Evolutionary conservation across 1,140 invertebrate species (phyloP).

Genomic region (Aphelenchoides avenae): DNA sequence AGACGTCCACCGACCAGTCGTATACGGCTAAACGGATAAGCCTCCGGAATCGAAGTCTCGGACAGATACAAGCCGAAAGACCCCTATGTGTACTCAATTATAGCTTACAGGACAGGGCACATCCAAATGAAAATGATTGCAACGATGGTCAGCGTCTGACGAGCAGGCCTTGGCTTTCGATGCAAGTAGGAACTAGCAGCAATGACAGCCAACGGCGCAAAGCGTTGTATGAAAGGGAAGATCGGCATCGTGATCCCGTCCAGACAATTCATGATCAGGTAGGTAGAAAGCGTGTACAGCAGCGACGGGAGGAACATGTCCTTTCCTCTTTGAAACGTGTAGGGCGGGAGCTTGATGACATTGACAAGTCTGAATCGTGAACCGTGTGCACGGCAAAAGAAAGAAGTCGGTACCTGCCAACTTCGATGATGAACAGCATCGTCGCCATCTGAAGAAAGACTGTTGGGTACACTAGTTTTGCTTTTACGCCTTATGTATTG

Average conservation of each 20-base stretch:
- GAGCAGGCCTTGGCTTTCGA: constrained; percentile 45
- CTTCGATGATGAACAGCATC: constrained; percentile 26
- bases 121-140: constrained; percentile 26
- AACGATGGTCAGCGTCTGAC: constrained; percentile 15
- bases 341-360: constrained; percentile 52
- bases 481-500: too few species aligned
- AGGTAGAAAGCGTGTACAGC: constrained; percentile 62
- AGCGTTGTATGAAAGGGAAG: constrained; percentile 65
- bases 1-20: constrained; percentile 62
- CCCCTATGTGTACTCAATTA: background rate
- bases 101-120: constrained; percentile 35
- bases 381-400: background rate
- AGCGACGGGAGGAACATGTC: constrained; percentile 61
- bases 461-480: background rate
- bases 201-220: constrained; percentile 63
- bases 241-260: constrained; percentile 65
- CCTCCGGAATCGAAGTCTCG: too few species aligned
- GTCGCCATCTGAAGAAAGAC: constrained; percentile 35
- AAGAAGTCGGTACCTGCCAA: constrained; percentile 24
- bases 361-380: constrained; percentile 22
- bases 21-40: constrained; percentile 59
- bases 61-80: background rate
- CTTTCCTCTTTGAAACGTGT: constrained; percentile 58
- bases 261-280: constrained; percentile 62
- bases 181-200: constrained; percentile 59